phyloP scores from a whole-genome alignment of 2,113 vertebrate genomes.

The Sisor rabdophorus region DNA sequence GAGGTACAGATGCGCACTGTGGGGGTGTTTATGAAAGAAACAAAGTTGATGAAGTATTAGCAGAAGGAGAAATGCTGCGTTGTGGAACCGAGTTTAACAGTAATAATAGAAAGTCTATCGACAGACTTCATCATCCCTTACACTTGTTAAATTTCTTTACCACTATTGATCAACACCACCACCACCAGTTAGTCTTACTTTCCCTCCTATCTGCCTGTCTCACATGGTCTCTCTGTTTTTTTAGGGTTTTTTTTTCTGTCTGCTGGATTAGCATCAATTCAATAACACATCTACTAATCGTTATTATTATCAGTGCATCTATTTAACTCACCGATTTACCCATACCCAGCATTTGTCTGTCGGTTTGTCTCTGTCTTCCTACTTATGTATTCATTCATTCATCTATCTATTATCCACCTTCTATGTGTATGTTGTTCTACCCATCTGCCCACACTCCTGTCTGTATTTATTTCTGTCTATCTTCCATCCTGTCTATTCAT shows the following conservation, averaged over 20 bases:
- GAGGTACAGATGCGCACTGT: neutral
- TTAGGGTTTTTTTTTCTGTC: too few relatives aligned
- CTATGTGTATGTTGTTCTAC: neutral
- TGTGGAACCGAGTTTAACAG: neutral
- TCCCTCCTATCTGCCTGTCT: neutral
- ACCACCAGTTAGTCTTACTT: neutral
- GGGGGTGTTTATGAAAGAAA: neutral
- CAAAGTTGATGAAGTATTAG: neutral
- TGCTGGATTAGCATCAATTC: too few relatives aligned
- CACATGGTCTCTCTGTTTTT: too few relatives aligned
- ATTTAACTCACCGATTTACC: too few relatives aligned
- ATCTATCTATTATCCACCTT: neutral
- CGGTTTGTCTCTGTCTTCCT: neutral
- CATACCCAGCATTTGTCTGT: neutral
- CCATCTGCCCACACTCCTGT: neutral
- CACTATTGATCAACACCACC: too few relatives aligned
- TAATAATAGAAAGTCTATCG: neutral
- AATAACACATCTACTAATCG: too few relatives aligned
- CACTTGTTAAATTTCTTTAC: too few relatives aligned
- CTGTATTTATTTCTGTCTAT: too few relatives aligned
- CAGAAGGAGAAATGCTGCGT: neutral
- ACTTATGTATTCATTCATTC: too few relatives aligned
- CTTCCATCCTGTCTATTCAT: too few relatives aligned
- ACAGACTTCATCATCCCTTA: neutral
- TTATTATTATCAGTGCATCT: too few relatives aligned